These are phyloP conservation scores for Denticeps clupeoides DNA, from an alignment of 2,797 vertebrate genomes.

Conservation along the genomic window DNA sequence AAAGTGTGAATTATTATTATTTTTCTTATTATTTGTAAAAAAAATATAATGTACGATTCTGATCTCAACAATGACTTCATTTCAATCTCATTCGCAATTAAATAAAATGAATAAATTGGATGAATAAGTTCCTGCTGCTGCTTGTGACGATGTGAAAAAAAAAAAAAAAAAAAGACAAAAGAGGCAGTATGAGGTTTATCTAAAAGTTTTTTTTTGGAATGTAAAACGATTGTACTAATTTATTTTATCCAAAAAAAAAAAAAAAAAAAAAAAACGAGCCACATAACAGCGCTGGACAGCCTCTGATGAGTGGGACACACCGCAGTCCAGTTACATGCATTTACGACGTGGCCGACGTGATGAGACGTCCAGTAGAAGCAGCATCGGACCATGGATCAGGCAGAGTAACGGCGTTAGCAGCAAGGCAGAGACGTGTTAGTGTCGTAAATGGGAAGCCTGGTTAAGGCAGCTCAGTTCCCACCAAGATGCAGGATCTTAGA, in stretches of 20 bases:
- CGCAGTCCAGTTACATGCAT: slow-evolving; percentile 53
- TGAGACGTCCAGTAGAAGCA: slow-evolving; percentile 48
- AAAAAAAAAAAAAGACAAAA: slow-evolving; percentile 59
- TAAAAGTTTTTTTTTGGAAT: slow-evolving; percentile 43
- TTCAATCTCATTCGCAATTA: too few species aligned
- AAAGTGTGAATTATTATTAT: too few species aligned
- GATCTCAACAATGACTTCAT: too few species aligned
- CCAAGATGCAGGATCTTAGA: too few species aligned
- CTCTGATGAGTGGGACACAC: slow-evolving; percentile 29
- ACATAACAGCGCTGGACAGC: slow-evolving; percentile 2
- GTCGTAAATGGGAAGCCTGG: slow-evolving; percentile 32
- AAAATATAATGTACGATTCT: too few species aligned
- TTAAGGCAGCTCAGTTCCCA: too few species aligned
- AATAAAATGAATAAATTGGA: too few species aligned
- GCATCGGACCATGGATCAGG: slow-evolving; percentile 32
- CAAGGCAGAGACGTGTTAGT: slow-evolving; percentile 49
- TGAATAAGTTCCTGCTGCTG: too few species aligned
- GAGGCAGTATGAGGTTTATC: slow-evolving; percentile 54
- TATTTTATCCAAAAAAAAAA: slow-evolving; percentile 36
- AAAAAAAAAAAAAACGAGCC: slow-evolving; percentile 21
- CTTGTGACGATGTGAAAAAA: slow-evolving; percentile 51
- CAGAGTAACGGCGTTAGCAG: slow-evolving; percentile 51
- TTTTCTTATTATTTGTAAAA: slow-evolving; percentile 39
- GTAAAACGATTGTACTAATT: slow-evolving; percentile 46
- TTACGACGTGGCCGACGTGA: slow-evolving; percentile 42